Evolutionary conservation across 2,797 vertebrate genomes (phyloP).

Genomic region (Ambastaia sidthimunki): DNA sequence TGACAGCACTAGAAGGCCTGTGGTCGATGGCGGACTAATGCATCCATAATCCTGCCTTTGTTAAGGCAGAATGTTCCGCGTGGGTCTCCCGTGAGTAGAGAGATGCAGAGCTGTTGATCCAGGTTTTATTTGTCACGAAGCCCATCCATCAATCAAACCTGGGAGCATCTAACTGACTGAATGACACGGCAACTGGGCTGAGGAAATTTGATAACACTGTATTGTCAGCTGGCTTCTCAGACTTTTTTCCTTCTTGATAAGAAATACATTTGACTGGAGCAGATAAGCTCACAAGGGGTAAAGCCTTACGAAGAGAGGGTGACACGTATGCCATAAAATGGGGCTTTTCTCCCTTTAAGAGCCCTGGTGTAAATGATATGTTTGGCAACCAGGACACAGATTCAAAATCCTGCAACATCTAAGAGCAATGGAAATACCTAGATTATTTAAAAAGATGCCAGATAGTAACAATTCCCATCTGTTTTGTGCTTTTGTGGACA

Average conservation of each 20-base stretch:
- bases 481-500: conserved; percentile 62
- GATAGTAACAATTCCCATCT: conserved; percentile 63
- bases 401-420: conserved; percentile 70
- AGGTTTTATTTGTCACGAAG: conserved; percentile 90
- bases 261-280: conserved; percentile 99
- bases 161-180: conserved; percentile 85
- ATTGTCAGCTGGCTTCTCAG: conserved; percentile 88
- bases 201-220: conserved; percentile 98
- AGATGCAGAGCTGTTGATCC: conserved; percentile 97
- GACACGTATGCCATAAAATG: conserved; percentile 81
- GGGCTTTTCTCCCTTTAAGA: conserved; percentile 76
- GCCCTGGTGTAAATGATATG: conserved; percentile 91
- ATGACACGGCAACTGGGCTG: conserved; percentile 97
- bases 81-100: conserved; percentile 85
- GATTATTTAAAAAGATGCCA: conserved; percentile 76
- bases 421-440: conserved; percentile 72
- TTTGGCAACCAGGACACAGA: conserved; percentile 83
- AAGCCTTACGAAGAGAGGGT: conserved; percentile 87
- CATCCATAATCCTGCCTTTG: conserved; percentile 99
- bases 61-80: conserved; percentile 91
- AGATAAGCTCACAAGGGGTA: conserved; percentile 94
- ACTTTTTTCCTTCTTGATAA: conserved; percentile 83
- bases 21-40: conserved; percentile 96
- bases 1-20: conserved; percentile 91
- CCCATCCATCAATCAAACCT: conserved; percentile 97